Base-by-base conservation (phyloP, 2,888 invertebrate species). In the Temnothorax ravouxi region DNA sequence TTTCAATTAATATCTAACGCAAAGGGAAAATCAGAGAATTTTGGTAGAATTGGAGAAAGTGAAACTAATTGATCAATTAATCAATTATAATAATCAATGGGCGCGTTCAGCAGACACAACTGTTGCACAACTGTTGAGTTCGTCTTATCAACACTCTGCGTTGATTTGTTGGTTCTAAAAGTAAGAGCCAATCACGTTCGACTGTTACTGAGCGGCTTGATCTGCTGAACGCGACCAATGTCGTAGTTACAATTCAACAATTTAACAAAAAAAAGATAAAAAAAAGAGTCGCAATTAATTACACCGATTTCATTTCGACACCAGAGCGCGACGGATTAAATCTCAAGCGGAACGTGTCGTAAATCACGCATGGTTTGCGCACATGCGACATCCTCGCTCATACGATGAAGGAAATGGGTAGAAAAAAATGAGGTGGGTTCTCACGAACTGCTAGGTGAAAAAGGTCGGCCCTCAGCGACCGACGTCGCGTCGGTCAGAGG, bases 351-450 rank as follows among this genome's bases (percentile, higher is more conserved):
- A 52, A 54, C 18, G 64, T 44, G 66, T 66, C 66, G 67, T 66
- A 38, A 67, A 52, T 77, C 52, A 50, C 67, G 25, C 29, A 66
- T 13, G 67, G 21, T 34, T 29, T 75, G 75, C 47, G 47, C 47
- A 34, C 47, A 75, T 21, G 34, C 34, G 29, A 76, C 50, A 44
- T 74, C 74, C 56, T 74, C 44, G 25, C 52, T 52, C 50, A 13
- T 47, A 62, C 52, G 64, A 52, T n/a, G 50, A 52, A 61, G 34
- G 47, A 71, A 59, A 71, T 59, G 18, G 47, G 11, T 34, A 29
- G 25, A 47, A 71, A 76, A 75, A 77, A 71, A 71, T 15, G 71
- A 79, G 59, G 47, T 69, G 34, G 18, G 11, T 72, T 79, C 79
- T 71, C 79, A 79, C 79, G 79, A 67, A 47, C 47, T 34, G 47